Evolutionary conservation across 2,113 vertebrate genomes (phyloP), one percentile per base, ranked within the genome.

Genomic region (Stigmatopora nigra): DNA sequence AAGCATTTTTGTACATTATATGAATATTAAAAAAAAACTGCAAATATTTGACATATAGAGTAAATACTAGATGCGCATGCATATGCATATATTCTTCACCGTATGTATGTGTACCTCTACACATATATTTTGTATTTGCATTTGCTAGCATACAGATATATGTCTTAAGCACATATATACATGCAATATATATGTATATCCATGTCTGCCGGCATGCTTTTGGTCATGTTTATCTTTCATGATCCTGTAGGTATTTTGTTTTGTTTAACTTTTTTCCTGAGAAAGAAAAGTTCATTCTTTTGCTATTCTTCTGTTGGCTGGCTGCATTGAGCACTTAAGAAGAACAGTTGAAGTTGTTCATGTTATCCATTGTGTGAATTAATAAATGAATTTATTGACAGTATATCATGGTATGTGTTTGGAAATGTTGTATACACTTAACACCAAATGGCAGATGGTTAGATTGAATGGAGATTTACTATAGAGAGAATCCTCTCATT

Each of bases 311-410:
- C 69, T 93, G 92, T 93, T 86, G 95, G 94, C 93, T 93, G 94
- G 93, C 94, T 93, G 93, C 91, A 85, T 94, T 95, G 93, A 96
- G 95, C 94, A 94, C 93, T 97, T 97, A 93, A 92, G 92, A 94
- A 92, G 90, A 92, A 93, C 93, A 93, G 91, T 94, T 92, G 93
- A 95, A 94, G 94, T 94, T 96, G 94, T 98, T 98, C 93, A 95
- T 99, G 95, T 97, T 96, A 98, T 96, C 95, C 95, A 96, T 98
- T 98, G 96, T 98, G 96, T 97, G 95, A 96, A 99, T 97, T 96
- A 98, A 91, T 90, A 91, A 92, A 92, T 90, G 89, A 91, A 85
- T 91, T 90, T 92, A 92, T 92, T 87, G 86, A 90, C 88, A 87
- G 82, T 73, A 88, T 64, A 82, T 78, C 46, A 68, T 76, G 56